Percentiles rank a stretch among this genome's conserved stretches.
phyloP scores from a whole-genome alignment of 2,797 vertebrate genomes.

The Thaleichthys pacificus region DNA sequence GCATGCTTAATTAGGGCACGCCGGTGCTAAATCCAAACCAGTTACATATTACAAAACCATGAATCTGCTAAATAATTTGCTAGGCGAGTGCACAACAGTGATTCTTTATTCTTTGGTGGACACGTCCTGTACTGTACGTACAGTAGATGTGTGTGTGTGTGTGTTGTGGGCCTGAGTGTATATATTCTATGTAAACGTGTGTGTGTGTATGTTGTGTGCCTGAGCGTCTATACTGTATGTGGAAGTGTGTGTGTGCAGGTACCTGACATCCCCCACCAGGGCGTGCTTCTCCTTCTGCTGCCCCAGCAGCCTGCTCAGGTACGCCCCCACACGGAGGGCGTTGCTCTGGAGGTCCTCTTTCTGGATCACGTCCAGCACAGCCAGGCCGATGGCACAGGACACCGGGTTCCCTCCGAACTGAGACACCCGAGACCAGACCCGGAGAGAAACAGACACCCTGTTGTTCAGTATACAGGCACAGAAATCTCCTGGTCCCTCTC shows the following conservation, averaged over 20 bases:
- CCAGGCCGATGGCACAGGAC: slow-evolving; percentile 92
- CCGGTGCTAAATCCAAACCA: no score
- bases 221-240: not conserved
- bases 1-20: no score
- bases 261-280: slow-evolving; percentile 93
- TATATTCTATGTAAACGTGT: not conserved
- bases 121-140: no score
- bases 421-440: not conserved
- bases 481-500: no score
- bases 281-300: slow-evolving; percentile 85
- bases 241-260: not conserved
- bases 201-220: not conserved
- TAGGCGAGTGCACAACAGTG: no score
- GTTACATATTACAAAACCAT: no score
- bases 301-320: slow-evolving; percentile 80
- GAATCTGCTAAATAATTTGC: no score
- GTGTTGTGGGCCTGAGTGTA: no score
- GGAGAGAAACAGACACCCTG: not conserved
- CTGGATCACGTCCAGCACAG: slow-evolving; percentile 89
- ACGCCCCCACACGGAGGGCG: slow-evolving; percentile 83
- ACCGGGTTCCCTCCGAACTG: slow-evolving; percentile 98
- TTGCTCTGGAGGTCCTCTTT: slow-evolving; percentile 91
- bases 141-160: no score
- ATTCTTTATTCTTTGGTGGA: no score
- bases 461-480: no score